Evolutionary conservation across 2,113 vertebrate genomes (phyloP).

Genomic region (Microcebus lehilahytsara): DNA sequence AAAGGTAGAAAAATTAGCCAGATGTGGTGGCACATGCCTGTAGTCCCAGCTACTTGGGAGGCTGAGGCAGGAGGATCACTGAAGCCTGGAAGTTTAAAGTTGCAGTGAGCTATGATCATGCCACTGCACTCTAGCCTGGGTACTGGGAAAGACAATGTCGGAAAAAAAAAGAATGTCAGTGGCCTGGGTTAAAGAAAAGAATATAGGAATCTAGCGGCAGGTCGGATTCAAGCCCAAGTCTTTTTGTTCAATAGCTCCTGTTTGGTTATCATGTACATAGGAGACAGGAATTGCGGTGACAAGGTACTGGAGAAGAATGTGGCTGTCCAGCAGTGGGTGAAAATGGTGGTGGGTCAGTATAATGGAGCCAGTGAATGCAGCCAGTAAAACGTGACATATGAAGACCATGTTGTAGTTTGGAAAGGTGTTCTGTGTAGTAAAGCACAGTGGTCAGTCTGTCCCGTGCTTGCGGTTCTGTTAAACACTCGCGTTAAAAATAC

Average conservation of each 20-base stretch:
- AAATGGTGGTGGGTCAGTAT: too few relatives aligned
- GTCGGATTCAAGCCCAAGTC: background rate
- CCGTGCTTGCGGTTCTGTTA: background rate
- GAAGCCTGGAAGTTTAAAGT: too few relatives aligned
- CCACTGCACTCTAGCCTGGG: too few relatives aligned
- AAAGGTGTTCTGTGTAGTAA: background rate
- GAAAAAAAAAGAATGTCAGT: background rate
- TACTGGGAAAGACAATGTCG: too few relatives aligned
- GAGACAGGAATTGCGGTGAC: background rate
- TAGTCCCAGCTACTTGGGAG: too few relatives aligned
- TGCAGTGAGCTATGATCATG: too few relatives aligned
- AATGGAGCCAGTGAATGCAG: background rate
- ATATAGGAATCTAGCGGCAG: background rate
- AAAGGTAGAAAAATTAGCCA: too few relatives aligned
- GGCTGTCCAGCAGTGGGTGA: background rate
- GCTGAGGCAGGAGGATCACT: too few relatives aligned
- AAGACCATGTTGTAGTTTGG: background rate
- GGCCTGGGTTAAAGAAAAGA: background rate
- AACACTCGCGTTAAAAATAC: background rate
- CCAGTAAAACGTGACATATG: accelerated
- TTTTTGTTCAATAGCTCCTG: background rate
- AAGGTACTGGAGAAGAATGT: background rate
- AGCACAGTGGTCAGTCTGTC: background rate
- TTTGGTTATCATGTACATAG: background rate
- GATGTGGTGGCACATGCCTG: too few relatives aligned